phyloP scores from a whole-genome alignment of 2,113 vertebrate species.

The Notarius quadriscutis region DNA sequence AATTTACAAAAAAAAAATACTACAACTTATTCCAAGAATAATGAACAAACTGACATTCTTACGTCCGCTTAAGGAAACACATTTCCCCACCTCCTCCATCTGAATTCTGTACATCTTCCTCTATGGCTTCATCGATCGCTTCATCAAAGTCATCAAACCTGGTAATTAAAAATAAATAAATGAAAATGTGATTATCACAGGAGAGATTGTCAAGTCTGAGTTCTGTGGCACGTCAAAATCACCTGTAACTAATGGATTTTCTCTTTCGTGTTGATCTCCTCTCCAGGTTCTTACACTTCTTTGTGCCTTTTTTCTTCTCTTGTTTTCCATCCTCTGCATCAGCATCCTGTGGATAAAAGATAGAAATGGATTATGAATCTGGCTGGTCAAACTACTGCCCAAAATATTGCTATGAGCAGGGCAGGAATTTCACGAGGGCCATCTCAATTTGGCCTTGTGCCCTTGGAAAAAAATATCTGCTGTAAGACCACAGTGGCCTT shows the following conservation, averaged over 20 bases:
- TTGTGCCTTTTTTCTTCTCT: conserved; percentile 88
- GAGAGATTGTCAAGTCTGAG: background rate
- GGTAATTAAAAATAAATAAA: background rate
- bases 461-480: no score
- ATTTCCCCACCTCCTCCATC: conserved; percentile 79
- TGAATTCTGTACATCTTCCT: conserved; percentile 89
- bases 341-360: conserved; percentile 58
- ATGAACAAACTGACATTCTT: background rate
- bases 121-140: conserved; percentile 97
- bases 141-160: conserved; percentile 98
- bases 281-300: conserved; percentile 87
- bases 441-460: no score
- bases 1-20: background rate
- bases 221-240: conserved; percentile 25
- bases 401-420: background rate
- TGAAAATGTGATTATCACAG: background rate
- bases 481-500: no score
- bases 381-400: background rate
- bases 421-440: no score
- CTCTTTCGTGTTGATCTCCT: conserved; percentile 90
- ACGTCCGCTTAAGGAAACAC: background rate
- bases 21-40: background rate
- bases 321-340: conserved; percentile 79
- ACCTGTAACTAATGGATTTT: conserved; percentile 98
- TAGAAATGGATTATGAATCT: background rate